A percentile compares a stretch with the other conserved stretches of the same genome.
These are phyloP conservation scores for Rhamnusium bicolor DNA, from an alignment of 2,888 invertebrate genomes.

Conservation along the genomic window DNA sequence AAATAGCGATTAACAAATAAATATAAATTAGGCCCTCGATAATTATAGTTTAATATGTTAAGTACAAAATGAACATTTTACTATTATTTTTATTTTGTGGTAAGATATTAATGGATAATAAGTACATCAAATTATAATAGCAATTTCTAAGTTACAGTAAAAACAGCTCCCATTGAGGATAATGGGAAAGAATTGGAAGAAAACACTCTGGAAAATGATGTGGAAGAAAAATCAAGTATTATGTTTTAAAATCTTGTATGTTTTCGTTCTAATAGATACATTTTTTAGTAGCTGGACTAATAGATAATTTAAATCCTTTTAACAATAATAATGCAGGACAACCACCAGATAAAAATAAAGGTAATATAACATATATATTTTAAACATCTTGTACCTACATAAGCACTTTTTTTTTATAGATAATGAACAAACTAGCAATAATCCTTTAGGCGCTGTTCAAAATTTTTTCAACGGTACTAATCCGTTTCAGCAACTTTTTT, in stretches of 20 bases:
- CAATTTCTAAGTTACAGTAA: neutral
- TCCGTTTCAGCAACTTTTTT: constrained; percentile 6
- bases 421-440: neutral
- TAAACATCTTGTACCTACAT: too few relatives aligned
- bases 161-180: neutral
- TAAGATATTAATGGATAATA: too few relatives aligned
- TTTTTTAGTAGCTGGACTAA: constrained; percentile 21
- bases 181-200: neutral
- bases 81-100: constrained; percentile 11
- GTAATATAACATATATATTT: neutral
- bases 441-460: constrained; percentile 5
- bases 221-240: constrained; percentile 10
- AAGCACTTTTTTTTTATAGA: neutral
- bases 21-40: neutral
- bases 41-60: neutral
- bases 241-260: neutral
- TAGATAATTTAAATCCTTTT: constrained; percentile 21
- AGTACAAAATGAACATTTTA: neutral
- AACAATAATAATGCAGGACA: neutral
- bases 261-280: neutral
- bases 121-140: neutral
- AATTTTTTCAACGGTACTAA: constrained; percentile 13
- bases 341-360: constrained; percentile 14
- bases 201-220: neutral
- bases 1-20: constrained; percentile 7